phyloP scores from a whole-genome alignment of 2,113 vertebrate genomes.

The Nipponia nippon region DNA sequence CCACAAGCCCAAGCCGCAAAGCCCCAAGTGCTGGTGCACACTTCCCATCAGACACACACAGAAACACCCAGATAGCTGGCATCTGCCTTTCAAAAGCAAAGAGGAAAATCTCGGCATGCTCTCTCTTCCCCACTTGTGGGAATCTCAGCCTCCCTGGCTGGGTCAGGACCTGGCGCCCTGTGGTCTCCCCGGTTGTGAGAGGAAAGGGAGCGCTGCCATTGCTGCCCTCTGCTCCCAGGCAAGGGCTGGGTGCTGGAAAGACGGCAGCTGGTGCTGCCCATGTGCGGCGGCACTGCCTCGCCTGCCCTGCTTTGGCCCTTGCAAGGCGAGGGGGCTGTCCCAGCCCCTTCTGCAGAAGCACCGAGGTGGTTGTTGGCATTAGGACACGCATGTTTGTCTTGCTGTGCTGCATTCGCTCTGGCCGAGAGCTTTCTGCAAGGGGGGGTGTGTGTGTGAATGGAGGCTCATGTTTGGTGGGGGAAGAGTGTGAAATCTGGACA shows the following conservation, averaged over 20 bases:
- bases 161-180: neutral
- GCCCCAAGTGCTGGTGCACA: rapidly evolving
- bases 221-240: neutral
- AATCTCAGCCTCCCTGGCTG: neutral
- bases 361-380: rapidly evolving
- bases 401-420: neutral
- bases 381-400: rapidly evolving
- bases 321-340: rapidly evolving
- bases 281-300: neutral
- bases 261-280: neutral
- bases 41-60: neutral
- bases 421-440: neutral
- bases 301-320: neutral
- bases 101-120: neutral
- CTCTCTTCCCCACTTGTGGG: neutral
- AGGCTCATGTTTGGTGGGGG: neutral
- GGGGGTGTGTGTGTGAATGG: no score
- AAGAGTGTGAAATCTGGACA: neutral
- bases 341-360: neutral
- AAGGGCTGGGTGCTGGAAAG: neutral
- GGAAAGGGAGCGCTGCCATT: neutral
- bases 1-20: neutral
- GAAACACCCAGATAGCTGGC: neutral
- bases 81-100: neutral
- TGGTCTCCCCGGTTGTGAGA: neutral